Percentiles rank a stretch among this genome's conserved stretches.
Conservation (phyloP, 35 echinoderm and acorn worm genomes). For the Anneissia japonica region DNA sequence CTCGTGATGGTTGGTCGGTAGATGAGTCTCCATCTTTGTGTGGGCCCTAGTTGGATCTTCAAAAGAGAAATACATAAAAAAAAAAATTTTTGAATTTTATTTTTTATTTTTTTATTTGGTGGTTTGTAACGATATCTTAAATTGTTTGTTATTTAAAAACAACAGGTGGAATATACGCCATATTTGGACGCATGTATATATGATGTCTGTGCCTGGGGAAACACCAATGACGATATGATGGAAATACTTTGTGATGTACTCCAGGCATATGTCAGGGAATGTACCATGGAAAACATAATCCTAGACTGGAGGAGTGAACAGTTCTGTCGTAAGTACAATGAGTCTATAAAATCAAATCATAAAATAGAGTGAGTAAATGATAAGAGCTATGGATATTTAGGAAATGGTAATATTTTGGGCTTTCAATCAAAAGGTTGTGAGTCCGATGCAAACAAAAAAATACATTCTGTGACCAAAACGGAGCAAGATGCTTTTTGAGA, state of each 20-base stretch:
- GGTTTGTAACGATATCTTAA: too few relatives aligned
- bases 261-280: constrained; percentile 58
- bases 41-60: neutral
- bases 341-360: too few relatives aligned
- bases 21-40: neutral
- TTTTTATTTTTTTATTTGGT: neutral
- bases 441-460: too few relatives aligned
- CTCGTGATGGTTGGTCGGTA: too few relatives aligned
- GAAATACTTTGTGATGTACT: constrained; percentile 51
- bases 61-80: neutral
- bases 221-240: constrained; percentile 47
- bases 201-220: constrained; percentile 70
- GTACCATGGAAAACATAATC: constrained; percentile 27
- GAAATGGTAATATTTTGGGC: too few relatives aligned
- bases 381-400: too few relatives aligned
- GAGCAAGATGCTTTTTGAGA: too few relatives aligned
- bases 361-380: too few relatives aligned
- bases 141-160: too few relatives aligned
- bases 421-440: too few relatives aligned
- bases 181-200: constrained; percentile 52
- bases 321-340: constrained; percentile 73
- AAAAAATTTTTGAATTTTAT: neutral
- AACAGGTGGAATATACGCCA: constrained; percentile 33
- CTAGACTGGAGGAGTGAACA: constrained; percentile 56
- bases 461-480: too few relatives aligned